A percentile compares a stretch with the other conserved stretches of the same genome.
phyloP scores from a whole-genome alignment of 2,888 invertebrate species.

The Ophion obscuratus region DNA sequence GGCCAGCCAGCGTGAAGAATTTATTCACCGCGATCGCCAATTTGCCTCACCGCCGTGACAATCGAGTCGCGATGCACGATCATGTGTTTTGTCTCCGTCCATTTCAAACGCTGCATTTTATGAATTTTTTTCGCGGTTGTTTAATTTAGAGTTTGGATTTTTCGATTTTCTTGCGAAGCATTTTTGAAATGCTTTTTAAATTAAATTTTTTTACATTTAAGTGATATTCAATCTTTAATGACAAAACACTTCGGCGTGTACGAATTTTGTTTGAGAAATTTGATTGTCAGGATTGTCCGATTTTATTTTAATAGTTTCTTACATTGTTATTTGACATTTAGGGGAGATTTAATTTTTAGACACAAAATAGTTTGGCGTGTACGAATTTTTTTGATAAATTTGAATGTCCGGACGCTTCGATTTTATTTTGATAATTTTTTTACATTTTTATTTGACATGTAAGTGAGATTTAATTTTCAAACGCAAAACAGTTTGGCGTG shows the following conservation, averaged over 20 bases:
- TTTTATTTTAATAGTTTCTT: not conserved
- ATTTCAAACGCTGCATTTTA: not conserved
- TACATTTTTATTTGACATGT: not conserved
- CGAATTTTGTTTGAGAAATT: not conserved
- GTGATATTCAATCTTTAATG: no score
- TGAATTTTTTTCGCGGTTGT: not conserved
- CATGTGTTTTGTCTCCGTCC: not conserved
- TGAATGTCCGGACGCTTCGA: not conserved
- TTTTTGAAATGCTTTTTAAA: no score
- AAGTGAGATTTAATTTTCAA: no score
- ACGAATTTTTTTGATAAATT: not conserved
- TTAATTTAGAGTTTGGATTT: no score
- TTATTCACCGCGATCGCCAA: constrained; percentile 77
- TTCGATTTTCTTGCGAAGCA: no score
- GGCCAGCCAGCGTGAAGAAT: constrained; percentile 76
- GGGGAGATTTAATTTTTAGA: no score
- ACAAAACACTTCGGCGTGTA: no score
- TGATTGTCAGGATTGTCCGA: not conserved
- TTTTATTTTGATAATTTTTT: not conserved
- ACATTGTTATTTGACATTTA: not conserved
- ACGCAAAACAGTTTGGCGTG: no score
- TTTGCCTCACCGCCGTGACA: constrained; percentile 78
- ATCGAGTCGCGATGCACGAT: constrained; percentile 49
- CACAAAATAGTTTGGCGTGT: no score
- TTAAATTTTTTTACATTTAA: not conserved